Evolutionary conservation across 2,797 vertebrate species (phyloP).

Genomic region (Sorex maritimensis): DNA sequence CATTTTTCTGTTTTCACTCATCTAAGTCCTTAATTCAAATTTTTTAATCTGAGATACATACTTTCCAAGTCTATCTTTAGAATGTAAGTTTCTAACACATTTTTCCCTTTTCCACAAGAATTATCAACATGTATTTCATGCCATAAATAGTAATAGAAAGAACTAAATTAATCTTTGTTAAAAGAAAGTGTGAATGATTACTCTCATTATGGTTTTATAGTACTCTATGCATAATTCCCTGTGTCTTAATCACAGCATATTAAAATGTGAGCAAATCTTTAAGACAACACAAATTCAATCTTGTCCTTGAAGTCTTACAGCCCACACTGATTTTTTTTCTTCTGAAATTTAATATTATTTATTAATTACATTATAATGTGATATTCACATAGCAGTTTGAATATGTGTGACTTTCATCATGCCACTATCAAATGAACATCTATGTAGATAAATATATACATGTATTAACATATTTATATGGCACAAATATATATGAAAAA

Average conservation of each 20-base stretch:
- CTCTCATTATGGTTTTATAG: neutral
- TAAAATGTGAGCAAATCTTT: slow-evolving; percentile 24
- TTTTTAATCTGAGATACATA: neutral
- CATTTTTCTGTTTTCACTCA: neutral
- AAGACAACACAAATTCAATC: neutral
- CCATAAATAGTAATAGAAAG: neutral
- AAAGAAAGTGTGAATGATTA: neutral
- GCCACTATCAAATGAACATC: neutral
- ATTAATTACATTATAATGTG: neutral
- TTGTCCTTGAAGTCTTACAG: neutral
- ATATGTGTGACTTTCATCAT: neutral
- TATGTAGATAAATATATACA: no score
- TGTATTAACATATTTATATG: neutral
- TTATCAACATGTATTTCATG: neutral
- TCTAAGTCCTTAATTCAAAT: neutral
- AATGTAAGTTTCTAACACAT: neutral
- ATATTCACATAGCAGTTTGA: neutral
- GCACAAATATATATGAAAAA: neutral
- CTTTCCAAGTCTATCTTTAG: neutral
- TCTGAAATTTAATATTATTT: neutral
- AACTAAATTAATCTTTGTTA: neutral
- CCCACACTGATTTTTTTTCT: neutral
- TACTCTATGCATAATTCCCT: neutral
- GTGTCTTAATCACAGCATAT: neutral
- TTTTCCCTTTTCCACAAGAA: neutral